Evolutionary conservation across 2,797 vertebrate species (phyloP), one percentile per base, ranked within the genome.

Genomic region (Sebastes oblongus): DNA sequence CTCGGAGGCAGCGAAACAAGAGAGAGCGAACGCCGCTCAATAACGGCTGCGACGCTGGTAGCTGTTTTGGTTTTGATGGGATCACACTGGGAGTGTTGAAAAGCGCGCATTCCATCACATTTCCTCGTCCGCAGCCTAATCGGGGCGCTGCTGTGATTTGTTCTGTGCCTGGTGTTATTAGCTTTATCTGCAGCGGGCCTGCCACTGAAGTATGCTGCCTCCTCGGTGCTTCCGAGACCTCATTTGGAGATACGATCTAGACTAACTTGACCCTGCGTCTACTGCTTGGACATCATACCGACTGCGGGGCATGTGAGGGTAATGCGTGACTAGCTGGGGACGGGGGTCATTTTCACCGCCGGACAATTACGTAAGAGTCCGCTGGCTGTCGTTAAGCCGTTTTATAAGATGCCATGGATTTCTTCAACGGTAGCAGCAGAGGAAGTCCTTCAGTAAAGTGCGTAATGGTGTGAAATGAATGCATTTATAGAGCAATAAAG

Each of bases 181-280:
- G 88, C 92, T 93, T 93, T 95, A 95, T 95, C 93, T 94, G 85
- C 77, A 72, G 52, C 8, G 18, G n/a, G 79, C 81, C 93, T 95
- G 94, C 92, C 93, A 95, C 93, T 95, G 85, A 96, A 95, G 74
- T 93, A 96, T 96, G 92, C 92, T 60, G 84, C 86, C 86, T 90
- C 66, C 73, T 88, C 78, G 7, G 55, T 72, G 75, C 79, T 89
- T 88, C 75, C 29, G 74, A 84, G 83, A 80, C 81, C 84, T 90
- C 62, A 71, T 88, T 80, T 70, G 46, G 77, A 68, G 92, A 94
- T 94, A 90, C 11, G 64, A 95, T 94, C 93, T 84, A 54, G 69
- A 88, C 91, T 70, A 84, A 88, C 78, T 89, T 93, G 86, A 91
- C 90, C 90, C 69, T n/a, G 74, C 50, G 29, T 73, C 83, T 76